phyloP scores from a whole-genome alignment of 2,797 vertebrate genomes.

The Denticeps clupeoides region DNA sequence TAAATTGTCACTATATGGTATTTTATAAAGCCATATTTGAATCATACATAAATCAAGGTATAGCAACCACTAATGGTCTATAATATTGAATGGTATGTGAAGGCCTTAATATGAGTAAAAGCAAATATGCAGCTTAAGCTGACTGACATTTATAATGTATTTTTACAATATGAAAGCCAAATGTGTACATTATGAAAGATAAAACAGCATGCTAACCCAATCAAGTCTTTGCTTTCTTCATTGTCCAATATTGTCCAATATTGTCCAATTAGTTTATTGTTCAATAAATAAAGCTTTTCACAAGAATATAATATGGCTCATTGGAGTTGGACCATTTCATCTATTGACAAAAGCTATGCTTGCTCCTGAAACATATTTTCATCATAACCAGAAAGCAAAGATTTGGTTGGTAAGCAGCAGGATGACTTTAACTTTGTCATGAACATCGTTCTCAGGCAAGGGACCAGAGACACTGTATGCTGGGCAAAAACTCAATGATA shows the following conservation, averaged over 20 bases:
- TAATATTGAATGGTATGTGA: constrained; percentile 26
- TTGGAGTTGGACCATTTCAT: too few relatives aligned
- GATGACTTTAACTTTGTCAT: constrained; percentile 68
- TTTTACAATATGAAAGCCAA: too few relatives aligned
- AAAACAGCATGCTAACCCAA: constrained; percentile 15
- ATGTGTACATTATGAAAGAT: too few relatives aligned
- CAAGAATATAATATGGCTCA: too few relatives aligned
- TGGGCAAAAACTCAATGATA: constrained; percentile 98
- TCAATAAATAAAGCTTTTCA: too few relatives aligned
- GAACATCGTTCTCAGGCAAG: constrained; percentile 83
- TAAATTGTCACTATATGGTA: too few relatives aligned
- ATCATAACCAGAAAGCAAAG: constrained; percentile 43
- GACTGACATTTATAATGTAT: too few relatives aligned
- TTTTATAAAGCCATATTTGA: too few relatives aligned
- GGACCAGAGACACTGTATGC: constrained; percentile 97
- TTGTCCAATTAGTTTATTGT: too few relatives aligned
- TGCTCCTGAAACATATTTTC: not conserved
- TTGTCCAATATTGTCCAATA: not conserved
- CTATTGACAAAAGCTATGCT: too few relatives aligned
- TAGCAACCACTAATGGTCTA: too few relatives aligned
- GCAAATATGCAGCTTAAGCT: constrained; percentile 32
- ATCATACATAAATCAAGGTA: not conserved
- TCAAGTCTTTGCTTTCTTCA: constrained; percentile 34
- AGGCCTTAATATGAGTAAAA: constrained; percentile 49
- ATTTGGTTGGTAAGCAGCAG: constrained; percentile 50